phyloP scores from a whole-genome alignment of 2,888 invertebrate species.

The Polydrusus pterygomalis region DNA sequence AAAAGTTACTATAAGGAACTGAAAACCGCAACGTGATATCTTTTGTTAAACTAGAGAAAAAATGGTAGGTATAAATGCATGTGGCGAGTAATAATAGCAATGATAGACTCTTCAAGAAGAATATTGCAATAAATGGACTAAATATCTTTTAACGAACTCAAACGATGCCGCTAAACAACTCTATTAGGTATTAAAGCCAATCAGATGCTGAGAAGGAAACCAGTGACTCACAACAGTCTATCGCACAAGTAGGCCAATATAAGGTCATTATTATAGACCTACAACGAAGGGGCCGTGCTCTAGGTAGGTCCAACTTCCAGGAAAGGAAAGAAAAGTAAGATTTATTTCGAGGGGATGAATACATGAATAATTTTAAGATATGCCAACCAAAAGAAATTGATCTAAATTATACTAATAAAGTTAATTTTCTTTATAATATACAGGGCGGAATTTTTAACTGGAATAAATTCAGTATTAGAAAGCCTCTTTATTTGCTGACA shows the following conservation, averaged over 20 bases:
- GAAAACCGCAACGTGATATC: no score
- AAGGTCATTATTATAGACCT: constrained; percentile 33
- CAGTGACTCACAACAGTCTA: constrained; percentile 30
- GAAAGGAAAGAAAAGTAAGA: constrained; percentile 27
- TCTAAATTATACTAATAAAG: constrained; percentile 14
- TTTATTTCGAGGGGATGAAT: constrained; percentile 28
- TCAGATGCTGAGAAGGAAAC: constrained; percentile 27
- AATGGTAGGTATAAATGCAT: no score
- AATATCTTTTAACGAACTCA: no score
- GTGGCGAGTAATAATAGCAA: no score
- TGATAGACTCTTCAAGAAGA: no score
- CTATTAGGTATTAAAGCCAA: constrained; percentile 17
- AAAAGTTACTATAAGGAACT: no score
- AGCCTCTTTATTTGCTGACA: no score
- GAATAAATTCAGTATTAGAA: no score
- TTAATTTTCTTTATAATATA: no score
- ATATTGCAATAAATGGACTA: no score
- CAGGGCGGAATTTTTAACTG: no score
- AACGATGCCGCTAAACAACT: constrained; percentile 1
- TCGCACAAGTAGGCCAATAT: constrained; percentile 28
- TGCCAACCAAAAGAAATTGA: not conserved
- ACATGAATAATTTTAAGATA: constrained; percentile 28
- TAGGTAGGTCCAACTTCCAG: constrained; percentile 32
- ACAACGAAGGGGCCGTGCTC: constrained; percentile 27
- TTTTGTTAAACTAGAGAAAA: no score